phyloP scores from a whole-genome alignment of 2,113 vertebrate genomes.

The Oenanthe melanoleuca region DNA sequence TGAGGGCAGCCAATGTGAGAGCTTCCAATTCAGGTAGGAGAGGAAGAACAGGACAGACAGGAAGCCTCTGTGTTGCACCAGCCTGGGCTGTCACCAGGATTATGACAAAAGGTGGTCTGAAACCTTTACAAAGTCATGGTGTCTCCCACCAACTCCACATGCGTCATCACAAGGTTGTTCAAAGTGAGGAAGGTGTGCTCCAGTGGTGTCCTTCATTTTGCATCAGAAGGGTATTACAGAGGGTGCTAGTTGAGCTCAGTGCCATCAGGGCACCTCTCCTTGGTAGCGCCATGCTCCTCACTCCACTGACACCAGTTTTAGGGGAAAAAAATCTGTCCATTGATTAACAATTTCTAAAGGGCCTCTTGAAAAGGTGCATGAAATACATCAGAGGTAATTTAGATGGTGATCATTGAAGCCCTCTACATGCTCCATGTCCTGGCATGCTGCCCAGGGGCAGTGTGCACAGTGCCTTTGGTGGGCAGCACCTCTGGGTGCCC shows the following conservation, averaged over 20 bases:
- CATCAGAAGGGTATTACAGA: background rate
- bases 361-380: background rate
- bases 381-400: background rate
- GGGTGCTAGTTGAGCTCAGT: background rate
- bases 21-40: background rate
- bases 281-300: background rate
- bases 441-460: background rate
- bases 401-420: fast-evolving
- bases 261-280: background rate
- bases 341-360: background rate
- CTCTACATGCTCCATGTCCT: background rate
- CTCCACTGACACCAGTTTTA: background rate
- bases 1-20: background rate
- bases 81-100: background rate
- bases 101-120: background rate
- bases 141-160: background rate
- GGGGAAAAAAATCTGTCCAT: background rate
- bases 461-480: fast-evolving
- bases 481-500: background rate
- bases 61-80: background rate
- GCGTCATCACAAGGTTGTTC: background rate
- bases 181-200: background rate
- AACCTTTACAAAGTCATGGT: background rate
- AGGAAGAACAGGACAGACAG: background rate
- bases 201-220: background rate